Base-by-base conservation (phyloP, 2,113 vertebrate species). In the Varanus salvator region DNA sequence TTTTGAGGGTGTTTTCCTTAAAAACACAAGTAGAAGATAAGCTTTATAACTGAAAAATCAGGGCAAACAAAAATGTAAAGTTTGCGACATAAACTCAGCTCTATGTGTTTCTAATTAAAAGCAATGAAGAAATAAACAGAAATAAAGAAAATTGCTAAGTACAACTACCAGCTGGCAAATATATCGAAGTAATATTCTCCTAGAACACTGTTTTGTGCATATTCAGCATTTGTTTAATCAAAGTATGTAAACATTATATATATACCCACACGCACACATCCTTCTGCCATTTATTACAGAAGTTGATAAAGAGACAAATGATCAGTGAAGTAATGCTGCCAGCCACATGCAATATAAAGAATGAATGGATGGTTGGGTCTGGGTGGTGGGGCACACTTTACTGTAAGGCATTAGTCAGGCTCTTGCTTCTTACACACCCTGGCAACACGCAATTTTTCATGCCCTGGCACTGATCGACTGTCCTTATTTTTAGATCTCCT, bases 381-480 rank as follows among this genome's bases (percentile, higher is more conserved):
- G 14, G 31, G 23, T 38, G 74, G 34, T 52, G 50, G 82, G 15
- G 64, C 6, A 85, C 64, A 88, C 69, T 86, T 90, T 80, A 76
- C 64, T 90, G 31, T 66, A 80, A 78, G 74, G 75, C 31, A 78
- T 94, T 95, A 91, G 50, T 87, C n/a, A 88, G 85, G 44, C 74
- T 69, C 48, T 74, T 85, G 5, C 2, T 94, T 95, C 29, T 89
- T 94, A 93, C 25, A 82, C 92, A 91, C 34, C 87, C 52, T 89
- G 85, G 72, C 80, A 90, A 95, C 95, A 95, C 82, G 74, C 34
- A 90, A 25, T 91, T 95, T 95, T 95, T 95, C 82, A 84, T 90
- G 14, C n/a, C 25, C 11, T 84, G 85, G 91, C 34, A 84, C 29
- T 95, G 71, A 93, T 31, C 80, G 82, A 93, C 38, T 15, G 75